Percentiles rank a stretch among this genome's conserved stretches.
phyloP scores from a whole-genome alignment of 2,888 invertebrate species.

The Protophormia terraenovae region DNA sequence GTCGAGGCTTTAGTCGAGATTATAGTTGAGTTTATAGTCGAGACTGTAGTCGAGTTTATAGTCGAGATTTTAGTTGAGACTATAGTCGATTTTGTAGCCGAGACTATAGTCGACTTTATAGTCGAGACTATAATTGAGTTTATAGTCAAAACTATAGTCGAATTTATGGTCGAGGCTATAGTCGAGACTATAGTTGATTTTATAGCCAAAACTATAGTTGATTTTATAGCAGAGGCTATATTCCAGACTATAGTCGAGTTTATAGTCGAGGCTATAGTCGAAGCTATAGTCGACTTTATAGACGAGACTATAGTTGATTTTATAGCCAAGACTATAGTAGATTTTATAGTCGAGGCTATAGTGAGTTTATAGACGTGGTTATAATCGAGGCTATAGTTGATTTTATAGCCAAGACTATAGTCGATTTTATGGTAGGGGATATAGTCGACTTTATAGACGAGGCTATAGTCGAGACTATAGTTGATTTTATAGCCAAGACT shows the following conservation, averaged over 20 bases:
- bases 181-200: neutral
- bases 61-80: neutral
- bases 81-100: neutral
- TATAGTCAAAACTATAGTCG: no score
- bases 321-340: no score
- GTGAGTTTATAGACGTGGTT: no score
- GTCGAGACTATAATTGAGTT: no score
- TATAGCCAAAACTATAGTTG: neutral
- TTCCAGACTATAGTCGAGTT: no score
- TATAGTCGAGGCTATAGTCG: neutral
- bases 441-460: no score
- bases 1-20: neutral
- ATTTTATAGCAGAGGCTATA: no score
- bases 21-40: neutral
- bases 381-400: neutral
- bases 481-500: neutral
- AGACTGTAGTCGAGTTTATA: no score
- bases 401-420: neutral
- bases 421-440: neutral
- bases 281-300: neutral
- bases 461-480: neutral
- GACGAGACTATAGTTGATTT: neutral
- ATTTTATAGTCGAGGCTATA: no score
- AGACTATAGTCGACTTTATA: neutral
- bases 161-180: no score